Conservation (phyloP, 2,113 vertebrate species). For the Saccopteryx leptura region DNA sequence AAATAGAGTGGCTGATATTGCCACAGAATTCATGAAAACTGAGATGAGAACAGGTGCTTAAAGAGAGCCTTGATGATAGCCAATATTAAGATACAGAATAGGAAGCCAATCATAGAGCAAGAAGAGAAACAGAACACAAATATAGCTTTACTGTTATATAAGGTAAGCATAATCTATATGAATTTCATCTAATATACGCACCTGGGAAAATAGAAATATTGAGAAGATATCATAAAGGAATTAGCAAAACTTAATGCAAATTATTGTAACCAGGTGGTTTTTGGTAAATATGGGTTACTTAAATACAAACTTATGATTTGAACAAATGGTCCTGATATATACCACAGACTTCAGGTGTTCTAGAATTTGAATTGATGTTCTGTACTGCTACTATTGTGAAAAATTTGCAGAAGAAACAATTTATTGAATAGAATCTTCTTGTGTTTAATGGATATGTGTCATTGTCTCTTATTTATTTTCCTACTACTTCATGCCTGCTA, state of each 20-base stretch:
- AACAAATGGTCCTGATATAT: fast-evolving
- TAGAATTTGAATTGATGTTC: background rate
- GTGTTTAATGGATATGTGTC: background rate
- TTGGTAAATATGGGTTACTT: background rate
- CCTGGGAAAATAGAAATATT: background rate
- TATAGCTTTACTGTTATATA: background rate
- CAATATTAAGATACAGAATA: background rate
- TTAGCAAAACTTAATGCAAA: background rate
- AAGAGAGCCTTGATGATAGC: background rate
- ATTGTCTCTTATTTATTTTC: background rate
- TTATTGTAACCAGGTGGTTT: background rate
- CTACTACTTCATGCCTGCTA: background rate
- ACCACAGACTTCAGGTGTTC: background rate
- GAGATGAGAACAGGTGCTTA: background rate
- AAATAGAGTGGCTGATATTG: background rate
- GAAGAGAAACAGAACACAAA: background rate
- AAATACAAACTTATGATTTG: background rate
- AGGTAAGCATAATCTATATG: background rate
- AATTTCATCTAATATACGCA: background rate
- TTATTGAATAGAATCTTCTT: background rate
- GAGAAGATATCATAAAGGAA: background rate
- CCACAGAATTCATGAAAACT: background rate
- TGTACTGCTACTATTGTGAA: background rate
- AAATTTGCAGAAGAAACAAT: background rate
- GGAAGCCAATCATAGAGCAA: background rate